Evolutionary conservation across 35 echinoderm and acorn worm genomes (phyloP).

Genomic region (Diadema setosum): DNA sequence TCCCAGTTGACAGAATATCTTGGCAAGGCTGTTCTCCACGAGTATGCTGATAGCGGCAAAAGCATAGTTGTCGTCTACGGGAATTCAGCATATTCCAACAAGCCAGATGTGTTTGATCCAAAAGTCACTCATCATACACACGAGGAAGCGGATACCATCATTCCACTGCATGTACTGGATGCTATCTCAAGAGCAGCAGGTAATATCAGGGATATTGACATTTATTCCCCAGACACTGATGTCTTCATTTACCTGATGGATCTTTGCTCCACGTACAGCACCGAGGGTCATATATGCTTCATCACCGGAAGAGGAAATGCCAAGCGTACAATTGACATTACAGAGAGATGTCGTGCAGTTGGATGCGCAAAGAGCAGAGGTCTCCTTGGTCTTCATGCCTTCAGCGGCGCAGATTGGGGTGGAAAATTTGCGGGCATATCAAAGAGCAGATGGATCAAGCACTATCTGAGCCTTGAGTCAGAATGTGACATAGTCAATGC

Average conservation of each 20-base stretch:
- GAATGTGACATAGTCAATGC: neutral
- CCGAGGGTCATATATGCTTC: neutral
- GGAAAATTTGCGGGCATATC: slow-evolving; percentile 16
- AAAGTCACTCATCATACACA: neutral
- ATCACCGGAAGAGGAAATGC: neutral
- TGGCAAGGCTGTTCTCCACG: slow-evolving; percentile 4
- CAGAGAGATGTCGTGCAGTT: neutral
- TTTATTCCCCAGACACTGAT: too few relatives aligned
- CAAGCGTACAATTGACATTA: neutral
- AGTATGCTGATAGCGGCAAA: neutral
- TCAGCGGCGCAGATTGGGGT: slow-evolving; percentile 38
- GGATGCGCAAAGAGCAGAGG: neutral
- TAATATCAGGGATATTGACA: slow-evolving; percentile 2
- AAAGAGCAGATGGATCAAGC: too few relatives aligned
- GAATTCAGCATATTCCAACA: neutral
- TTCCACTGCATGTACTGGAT: too few relatives aligned
- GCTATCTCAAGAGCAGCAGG: neutral
- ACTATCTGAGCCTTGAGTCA: too few relatives aligned
- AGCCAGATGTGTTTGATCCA: neutral
- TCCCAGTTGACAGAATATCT: slow-evolving; percentile 22
- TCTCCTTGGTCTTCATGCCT: slow-evolving; percentile 5
- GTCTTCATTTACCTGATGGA: slow-evolving; percentile 5
- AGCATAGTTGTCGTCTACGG: neutral
- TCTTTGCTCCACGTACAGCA: neutral
- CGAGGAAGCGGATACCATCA: slow-evolving; percentile 21